Evolutionary conservation across 2,113 vertebrate species (phyloP).

Genomic region (Lepus europaeus): DNA sequence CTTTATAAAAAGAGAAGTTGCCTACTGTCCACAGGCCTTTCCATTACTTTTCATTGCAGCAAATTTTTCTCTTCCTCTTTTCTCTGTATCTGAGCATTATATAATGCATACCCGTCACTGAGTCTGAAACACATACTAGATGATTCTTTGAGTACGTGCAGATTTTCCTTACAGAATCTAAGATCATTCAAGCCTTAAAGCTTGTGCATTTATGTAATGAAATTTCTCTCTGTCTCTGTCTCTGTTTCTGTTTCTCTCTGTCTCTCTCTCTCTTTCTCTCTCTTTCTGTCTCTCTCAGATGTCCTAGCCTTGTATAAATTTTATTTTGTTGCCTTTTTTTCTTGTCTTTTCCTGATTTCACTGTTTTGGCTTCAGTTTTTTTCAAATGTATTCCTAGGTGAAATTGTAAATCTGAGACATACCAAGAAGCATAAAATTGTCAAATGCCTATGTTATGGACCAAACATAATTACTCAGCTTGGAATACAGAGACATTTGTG

Average conservation of each 20-base stretch:
- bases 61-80: background rate
- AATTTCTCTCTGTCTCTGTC: background rate
- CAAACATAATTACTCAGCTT: constrained; percentile 59
- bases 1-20: constrained; percentile 23
- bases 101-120: background rate
- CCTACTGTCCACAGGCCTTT: background rate
- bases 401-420: background rate
- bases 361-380: background rate
- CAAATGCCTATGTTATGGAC: constrained; percentile 25
- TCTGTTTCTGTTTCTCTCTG: background rate
- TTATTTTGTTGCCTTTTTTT: background rate
- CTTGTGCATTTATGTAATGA: background rate
- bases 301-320: background rate
- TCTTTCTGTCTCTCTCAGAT: background rate
- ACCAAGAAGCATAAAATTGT: constrained; percentile 54
- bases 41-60: background rate
- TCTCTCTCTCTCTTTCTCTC: background rate
- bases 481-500: constrained; percentile 56
- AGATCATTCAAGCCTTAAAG: background rate
- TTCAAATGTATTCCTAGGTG: constrained; percentile 19
- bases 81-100: background rate
- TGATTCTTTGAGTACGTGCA: background rate
- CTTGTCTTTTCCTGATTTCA: background rate
- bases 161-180: background rate
- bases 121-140: background rate